Conservation (phyloP, 2,113 vertebrate species). For the Aythya baeri region DNA sequence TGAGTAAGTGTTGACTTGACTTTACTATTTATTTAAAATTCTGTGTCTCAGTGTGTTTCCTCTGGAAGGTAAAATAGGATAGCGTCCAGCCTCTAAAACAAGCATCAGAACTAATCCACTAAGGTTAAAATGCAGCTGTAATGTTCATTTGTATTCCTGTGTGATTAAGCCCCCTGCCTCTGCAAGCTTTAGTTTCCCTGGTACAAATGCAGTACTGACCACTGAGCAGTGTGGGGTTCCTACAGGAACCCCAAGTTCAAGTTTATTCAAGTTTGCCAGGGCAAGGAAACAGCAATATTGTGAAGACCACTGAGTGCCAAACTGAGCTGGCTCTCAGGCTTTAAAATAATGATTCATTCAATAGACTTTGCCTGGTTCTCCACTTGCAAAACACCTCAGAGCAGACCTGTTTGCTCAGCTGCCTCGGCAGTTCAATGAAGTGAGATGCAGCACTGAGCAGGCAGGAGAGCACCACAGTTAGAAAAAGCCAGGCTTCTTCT, state of each 20-base stretch:
- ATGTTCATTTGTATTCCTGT: not conserved
- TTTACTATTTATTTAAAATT: not conserved
- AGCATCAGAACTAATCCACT: not conserved
- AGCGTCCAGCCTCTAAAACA: not conserved
- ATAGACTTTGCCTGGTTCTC: not conserved
- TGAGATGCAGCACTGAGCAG: not conserved
- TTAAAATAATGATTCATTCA: not conserved
- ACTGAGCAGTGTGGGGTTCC: not conserved
- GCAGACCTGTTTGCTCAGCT: not conserved
- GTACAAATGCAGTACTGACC: not conserved
- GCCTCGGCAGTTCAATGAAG: not conserved
- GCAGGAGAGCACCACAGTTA: not conserved
- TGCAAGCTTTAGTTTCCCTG: not conserved
- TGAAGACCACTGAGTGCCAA: not conserved
- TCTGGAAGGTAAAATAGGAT: not conserved
- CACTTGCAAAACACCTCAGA: not conserved
- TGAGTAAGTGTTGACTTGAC: constrained; percentile 85
- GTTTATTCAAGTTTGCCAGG: not conserved
- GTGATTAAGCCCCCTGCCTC: not conserved
- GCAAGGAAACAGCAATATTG: not conserved
- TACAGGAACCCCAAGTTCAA: not conserved
- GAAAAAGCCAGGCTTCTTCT: not conserved
- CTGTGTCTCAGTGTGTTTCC: not conserved
- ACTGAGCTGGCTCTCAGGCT: not conserved
- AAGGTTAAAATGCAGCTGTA: not conserved